These are phyloP conservation scores for Coelopa frigida DNA, from an alignment of 1,140 invertebrate genomes.

Conservation along the genomic window DNA sequence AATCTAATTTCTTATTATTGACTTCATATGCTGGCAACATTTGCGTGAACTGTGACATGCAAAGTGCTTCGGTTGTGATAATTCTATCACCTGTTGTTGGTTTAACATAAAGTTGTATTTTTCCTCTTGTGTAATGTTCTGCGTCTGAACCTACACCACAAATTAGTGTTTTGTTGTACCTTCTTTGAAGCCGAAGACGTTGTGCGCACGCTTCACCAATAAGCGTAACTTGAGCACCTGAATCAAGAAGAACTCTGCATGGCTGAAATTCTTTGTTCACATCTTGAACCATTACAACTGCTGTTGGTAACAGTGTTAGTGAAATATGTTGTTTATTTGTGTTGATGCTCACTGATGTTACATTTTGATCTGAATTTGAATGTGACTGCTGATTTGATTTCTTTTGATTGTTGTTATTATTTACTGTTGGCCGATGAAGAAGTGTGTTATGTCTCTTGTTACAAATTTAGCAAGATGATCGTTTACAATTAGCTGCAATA, in stretches of 20 bases:
- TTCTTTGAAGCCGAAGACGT: conserved; percentile 1
- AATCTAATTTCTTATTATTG: background rate
- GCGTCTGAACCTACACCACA: background rate
- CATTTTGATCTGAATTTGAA: too few relatives aligned
- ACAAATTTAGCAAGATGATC: too few relatives aligned
- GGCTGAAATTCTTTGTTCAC: background rate
- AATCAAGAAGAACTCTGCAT: conserved; percentile 1
- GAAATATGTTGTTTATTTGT: too few relatives aligned
- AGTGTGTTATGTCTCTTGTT: too few relatives aligned
- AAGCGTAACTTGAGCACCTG: background rate
- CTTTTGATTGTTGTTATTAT: too few relatives aligned
- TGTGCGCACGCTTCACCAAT: conserved; percentile 6
- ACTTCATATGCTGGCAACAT: background rate
- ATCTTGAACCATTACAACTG: conserved; percentile 2
- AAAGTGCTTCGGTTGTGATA: background rate
- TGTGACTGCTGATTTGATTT: too few relatives aligned
- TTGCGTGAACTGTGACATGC: conserved; percentile 1
- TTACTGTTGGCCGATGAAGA: too few relatives aligned
- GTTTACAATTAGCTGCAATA: too few relatives aligned
- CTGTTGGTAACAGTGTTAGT: conserved; percentile 6
- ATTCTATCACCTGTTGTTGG: background rate
- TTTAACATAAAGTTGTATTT: background rate
- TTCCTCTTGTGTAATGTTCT: too few relatives aligned
- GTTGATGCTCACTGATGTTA: too few relatives aligned
- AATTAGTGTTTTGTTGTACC: conserved; percentile 1